Conservation (phyloP, 2,797 vertebrate species). For the Sparidentex hasta region DNA sequence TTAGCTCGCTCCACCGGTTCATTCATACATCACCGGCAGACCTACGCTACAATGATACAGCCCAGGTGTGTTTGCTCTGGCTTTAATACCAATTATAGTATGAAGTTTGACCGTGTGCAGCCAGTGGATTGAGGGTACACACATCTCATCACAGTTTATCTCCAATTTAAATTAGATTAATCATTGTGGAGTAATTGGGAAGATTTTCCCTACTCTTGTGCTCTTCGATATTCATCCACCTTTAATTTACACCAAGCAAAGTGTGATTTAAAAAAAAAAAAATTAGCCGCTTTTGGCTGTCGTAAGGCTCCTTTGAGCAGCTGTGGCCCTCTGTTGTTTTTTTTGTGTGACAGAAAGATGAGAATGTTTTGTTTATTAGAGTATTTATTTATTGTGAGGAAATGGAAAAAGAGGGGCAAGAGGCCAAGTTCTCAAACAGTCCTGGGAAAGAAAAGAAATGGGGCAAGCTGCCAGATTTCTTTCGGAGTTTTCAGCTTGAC, state of each 20-base stretch:
- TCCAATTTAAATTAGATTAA: neutral
- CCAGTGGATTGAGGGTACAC: neutral
- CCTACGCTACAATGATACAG: neutral
- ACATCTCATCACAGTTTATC: neutral
- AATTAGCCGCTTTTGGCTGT: neutral
- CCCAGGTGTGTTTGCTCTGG: slow-evolving; percentile 22
- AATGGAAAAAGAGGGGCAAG: slow-evolving; percentile 72
- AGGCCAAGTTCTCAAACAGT: slow-evolving; percentile 71
- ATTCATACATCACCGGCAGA: slow-evolving; percentile 52
- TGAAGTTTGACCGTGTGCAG: neutral
- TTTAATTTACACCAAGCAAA: slow-evolving; percentile 3
- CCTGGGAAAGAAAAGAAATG: slow-evolving; percentile 69
- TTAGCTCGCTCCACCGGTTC: slow-evolving; percentile 41
- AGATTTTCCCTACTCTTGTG: neutral
- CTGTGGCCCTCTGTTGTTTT: slow-evolving; percentile 24
- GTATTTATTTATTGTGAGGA: slow-evolving; percentile 80
- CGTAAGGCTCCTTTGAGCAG: slow-evolving; percentile 39
- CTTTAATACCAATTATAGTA: neutral
- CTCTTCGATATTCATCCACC: neutral
- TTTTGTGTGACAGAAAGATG: slow-evolving; percentile 50
- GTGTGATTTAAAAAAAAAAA: no score
- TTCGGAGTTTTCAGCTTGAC: slow-evolving; percentile 20
- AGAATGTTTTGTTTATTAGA: slow-evolving; percentile 68
- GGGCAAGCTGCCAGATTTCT: slow-evolving; percentile 55
- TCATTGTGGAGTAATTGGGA: neutral